Base-by-base conservation (phyloP, 2,888 invertebrate species). In the Andrena marginata region DNA sequence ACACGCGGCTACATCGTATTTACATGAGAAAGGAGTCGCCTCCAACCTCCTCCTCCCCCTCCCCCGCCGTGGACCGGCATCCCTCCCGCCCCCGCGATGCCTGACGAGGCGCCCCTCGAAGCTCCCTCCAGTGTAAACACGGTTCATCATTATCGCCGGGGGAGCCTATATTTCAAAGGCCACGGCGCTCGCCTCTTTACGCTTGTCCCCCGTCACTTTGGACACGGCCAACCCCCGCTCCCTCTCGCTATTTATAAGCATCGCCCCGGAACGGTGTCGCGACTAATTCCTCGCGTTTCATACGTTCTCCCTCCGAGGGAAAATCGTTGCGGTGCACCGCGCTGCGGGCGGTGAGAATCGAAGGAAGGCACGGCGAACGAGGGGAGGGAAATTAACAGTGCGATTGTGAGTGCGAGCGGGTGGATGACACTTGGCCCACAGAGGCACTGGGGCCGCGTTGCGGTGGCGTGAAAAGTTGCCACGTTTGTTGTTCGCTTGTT, bases 11-110 rank as follows among this genome's bases (percentile, higher is more conserved):
- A 93, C 93, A 94, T 92, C 92, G 91, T 93, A 93, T 94, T 94
- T 94, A 94, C 93, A 94, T 94, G 93, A 93, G 92, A 93, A 94
- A 92, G 92, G 90, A 92, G 91, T 93, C 91, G 90, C 89, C 89
- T 85, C 86, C 87, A 82, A 85, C 87, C 49, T 78, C 73, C 70
- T 77, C 65, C 79, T 67, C 75, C 80, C 77, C 64, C 77, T 63
- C 69, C 7, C 62, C 4, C n/a, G n/a, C 51, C 74, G 67, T 48
- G 75, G 67, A 48, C 29, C 73, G 68, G 77, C 74, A 63, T 81
- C 72, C 74, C 79, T 68, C 64, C 78, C 86, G 74, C 77, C 82
- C 88, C 82, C 80, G 60, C 78, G 75, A 80, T 75, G 74, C 81
- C 83, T 84, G 83, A 89, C 89, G 85, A 90, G 90, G 85, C 87